Evolutionary conservation across 2,113 vertebrate species (phyloP), one percentile per base, ranked within the genome.

Genomic region (Tragelaphus buxtoni): DNA sequence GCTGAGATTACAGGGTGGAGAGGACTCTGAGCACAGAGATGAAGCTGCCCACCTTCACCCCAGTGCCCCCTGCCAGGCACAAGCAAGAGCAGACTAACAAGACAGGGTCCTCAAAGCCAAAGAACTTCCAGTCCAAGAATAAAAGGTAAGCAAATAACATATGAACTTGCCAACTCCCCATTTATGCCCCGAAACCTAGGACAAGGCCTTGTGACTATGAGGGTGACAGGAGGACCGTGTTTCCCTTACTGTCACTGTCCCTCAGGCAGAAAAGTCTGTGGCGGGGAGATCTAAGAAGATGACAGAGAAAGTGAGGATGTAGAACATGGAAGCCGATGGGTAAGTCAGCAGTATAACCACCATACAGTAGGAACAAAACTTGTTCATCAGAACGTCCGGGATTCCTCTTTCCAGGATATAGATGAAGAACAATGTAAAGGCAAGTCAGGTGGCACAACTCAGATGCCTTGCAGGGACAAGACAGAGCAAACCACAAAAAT

Each of bases 321-420:
- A 82, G n/a, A 35, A 26, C 4, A 12, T 16, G 79, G 79, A 81
- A 35, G 10, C 32, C 20, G 8, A 35, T 32, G 28, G 69, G 4
- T 79, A 79, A 77, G 47, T 77, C 49, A 60, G 5, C 79, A 87
- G 72, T 35, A 61, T 2, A 93, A 60, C 22, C 11, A 63, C 80
- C 42, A 86, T 58, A 63, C 28, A 91, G 22, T 6, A 82, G 45
- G 86, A 28, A 72, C 47, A 47, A 91, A 79, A 88, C 2, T 53
- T 53, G 30, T 58, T 96, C 9, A 76, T 74, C 82, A 95, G 28
- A 51, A 91, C 47, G 82, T 96, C 88, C 55, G 79, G 35, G n/a
- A 84, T 81, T 93, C 35, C 22, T 94, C 79, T 91, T 96, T 86
- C 86, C 87, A 92, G 28, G 30, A 93, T 51, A 91, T 1, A 91